Evolutionary conservation across 2,888 invertebrate species (phyloP).

Genomic region (Penaeus monodon): DNA sequence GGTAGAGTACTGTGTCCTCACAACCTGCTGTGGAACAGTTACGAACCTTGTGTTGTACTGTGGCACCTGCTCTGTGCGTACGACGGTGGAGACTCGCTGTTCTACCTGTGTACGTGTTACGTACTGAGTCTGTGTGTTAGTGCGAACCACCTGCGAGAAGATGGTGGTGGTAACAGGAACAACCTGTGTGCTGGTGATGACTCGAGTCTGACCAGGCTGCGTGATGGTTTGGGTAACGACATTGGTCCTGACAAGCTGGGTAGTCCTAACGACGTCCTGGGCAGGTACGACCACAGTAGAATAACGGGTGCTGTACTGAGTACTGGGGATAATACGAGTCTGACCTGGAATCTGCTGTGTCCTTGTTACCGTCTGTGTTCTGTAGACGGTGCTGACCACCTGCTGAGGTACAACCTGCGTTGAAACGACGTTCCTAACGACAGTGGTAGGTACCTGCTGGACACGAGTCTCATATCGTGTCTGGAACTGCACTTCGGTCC

Average conservation of each 20-base stretch:
- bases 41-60: conserved; percentile 55
- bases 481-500: conserved; percentile 45
- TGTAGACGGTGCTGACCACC: conserved; percentile 53
- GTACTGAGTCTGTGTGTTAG: conserved; percentile 55
- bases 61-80: conserved; percentile 53
- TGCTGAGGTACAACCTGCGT: conserved; percentile 56
- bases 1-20: conserved; percentile 42
- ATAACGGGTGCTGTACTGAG: conserved; percentile 56
- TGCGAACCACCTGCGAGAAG: conserved; percentile 45
- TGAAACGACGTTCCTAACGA: conserved; percentile 51
- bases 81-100: conserved; percentile 44
- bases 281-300: conserved; percentile 47
- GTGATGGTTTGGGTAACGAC: conserved; percentile 49
- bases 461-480: conserved; percentile 46
- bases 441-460: conserved; percentile 51
- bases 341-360: conserved; percentile 58
- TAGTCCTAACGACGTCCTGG: conserved; percentile 49
- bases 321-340: conserved; percentile 52
- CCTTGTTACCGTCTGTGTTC: conserved; percentile 50
- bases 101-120: conserved; percentile 51
- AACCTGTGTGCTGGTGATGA: conserved; percentile 50
- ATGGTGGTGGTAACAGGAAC: conserved; percentile 57
- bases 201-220: conserved; percentile 53
- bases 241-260: conserved; percentile 49
- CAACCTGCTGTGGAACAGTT: conserved; percentile 54